These are phyloP conservation scores for Lampris megalopsis DNA, from an alignment of 2,113 vertebrate genomes.

Conservation along the genomic window DNA sequence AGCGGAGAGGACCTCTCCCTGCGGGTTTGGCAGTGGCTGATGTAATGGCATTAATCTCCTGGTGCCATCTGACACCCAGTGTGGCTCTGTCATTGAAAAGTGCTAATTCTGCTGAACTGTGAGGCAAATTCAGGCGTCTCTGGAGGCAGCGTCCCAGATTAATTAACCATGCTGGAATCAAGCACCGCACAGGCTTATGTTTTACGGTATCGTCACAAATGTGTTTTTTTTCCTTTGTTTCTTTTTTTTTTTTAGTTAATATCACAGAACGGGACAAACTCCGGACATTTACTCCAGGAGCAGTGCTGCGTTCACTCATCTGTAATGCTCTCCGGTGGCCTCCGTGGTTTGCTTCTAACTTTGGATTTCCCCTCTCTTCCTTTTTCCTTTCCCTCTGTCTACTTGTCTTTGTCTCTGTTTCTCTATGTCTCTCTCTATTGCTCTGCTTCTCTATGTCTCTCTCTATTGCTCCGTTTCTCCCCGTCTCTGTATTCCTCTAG, in stretches of 20 bases:
- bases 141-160: constrained; percentile 68
- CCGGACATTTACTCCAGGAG: constrained; percentile 42
- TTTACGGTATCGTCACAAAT: constrained; percentile 45
- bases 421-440: constrained; percentile 3
- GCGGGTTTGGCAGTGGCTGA: constrained; percentile 73
- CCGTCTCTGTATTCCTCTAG: constrained; percentile 71
- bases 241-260: constrained; percentile 58
- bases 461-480: constrained; percentile 19
- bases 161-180: constrained; percentile 72
- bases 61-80: constrained; percentile 78
- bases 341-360: constrained; percentile 54
- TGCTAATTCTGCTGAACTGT: constrained; percentile 81
- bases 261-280: constrained; percentile 46
- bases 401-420: background rate
- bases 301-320: constrained; percentile 16
- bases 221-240: constrained; percentile 20
- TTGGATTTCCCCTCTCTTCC: constrained; percentile 61
- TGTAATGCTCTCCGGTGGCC: constrained; percentile 6
- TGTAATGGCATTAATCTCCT: constrained; percentile 81
- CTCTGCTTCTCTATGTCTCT: background rate
- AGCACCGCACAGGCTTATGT: constrained; percentile 56
- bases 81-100: constrained; percentile 75
- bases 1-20: constrained; percentile 63
- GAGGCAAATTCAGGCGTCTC: constrained; percentile 74
- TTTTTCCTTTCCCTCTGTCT: constrained; percentile 24